Evolutionary conservation across 2,888 invertebrate genomes (phyloP), one percentile per base, ranked within the genome.

Genomic region (Cryptocephalus moraei): DNA sequence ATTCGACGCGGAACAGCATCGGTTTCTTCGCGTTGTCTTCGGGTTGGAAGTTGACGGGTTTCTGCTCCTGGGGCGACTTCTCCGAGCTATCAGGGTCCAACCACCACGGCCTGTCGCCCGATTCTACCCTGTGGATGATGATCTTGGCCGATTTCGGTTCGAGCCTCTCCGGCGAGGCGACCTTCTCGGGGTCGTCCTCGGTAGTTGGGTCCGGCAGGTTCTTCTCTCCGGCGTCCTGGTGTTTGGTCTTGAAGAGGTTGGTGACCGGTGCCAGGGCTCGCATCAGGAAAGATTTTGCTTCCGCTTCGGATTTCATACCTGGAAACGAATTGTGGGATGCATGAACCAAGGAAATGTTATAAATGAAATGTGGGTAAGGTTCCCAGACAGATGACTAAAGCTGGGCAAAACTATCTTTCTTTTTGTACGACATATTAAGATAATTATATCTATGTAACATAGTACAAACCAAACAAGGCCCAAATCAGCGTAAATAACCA

Each of bases 191-290:
- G 34, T 50, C 44, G 49, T 54, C 60, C 39, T 61, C 62, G 40
- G 57, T 55, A 9, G 72, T 74, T 8, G 54, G 55, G 48, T 64
- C 64, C 48, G 62, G 56, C 62, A 61, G 74, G 32, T 69, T 70
- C 48, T 70, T 77, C n/a, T 80, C 79, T 45, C 63, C 70, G 31
- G 71, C 70, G 33, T 51, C 54, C 9, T 51, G 48, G 45, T 77
- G 50, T 49, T 57, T 58, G 0, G 44, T 72, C 67, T 81, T 84
- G 62, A 86, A 86, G 52, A 86, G 75, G 70, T 81, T 84, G 13
- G 86, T 84, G 8, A 86, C 84, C 1, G 85, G 85, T 42, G 84
- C 85, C 57, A 88, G 68, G 40, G 85, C 84, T 61, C 85, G 71
- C 70, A 84, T 81, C 44, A 86, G 71, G 63, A 84, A 83, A 31